Percentiles rank a stretch among this genome's conserved stretches.
These are phyloP conservation scores for Bombus polaris DNA, from an alignment of 1,140 invertebrate species.

Conservation along the genomic window DNA sequence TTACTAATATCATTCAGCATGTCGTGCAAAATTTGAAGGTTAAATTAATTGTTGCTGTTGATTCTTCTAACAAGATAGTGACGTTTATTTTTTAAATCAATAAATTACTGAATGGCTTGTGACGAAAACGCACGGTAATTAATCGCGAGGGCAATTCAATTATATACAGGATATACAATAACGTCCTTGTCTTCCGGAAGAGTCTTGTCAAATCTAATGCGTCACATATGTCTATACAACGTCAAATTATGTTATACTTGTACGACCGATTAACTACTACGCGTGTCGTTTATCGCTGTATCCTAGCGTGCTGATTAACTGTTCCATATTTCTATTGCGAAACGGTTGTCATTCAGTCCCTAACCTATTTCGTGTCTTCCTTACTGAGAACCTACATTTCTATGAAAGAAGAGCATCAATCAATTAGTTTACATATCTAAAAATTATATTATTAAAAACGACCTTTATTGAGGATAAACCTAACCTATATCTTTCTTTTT, in stretches of 20 bases:
- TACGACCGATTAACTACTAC: constrained; percentile 26
- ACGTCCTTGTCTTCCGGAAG: constrained; percentile 56
- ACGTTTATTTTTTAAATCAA: neutral
- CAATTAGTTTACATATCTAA: too few species aligned
- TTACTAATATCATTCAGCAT: too few species aligned
- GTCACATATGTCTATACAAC: constrained; percentile 31
- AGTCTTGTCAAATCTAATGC: constrained; percentile 45
- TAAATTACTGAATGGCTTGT: neutral
- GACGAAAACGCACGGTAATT: constrained; percentile 21
- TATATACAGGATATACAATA: constrained; percentile 46
- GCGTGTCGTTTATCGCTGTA: neutral
- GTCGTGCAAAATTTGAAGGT: neutral
- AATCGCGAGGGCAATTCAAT: constrained; percentile 60
- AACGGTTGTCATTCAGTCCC: neutral
- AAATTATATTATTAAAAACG: too few species aligned
- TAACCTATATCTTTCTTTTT: neutral
- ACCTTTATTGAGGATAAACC: too few species aligned
- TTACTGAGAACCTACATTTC: too few species aligned
- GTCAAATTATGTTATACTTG: constrained; percentile 20
- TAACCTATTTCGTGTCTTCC: neutral
- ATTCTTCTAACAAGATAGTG: neutral
- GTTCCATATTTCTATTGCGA: constrained; percentile 15
- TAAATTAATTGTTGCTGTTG: neutral
- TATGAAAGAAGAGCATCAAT: too few species aligned
- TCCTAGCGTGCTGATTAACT: constrained; percentile 6